Percentiles rank a stretch among this genome's conserved stretches.
Conservation (phyloP, 1,140 invertebrate species). For the Sitobion miscanthi region DNA sequence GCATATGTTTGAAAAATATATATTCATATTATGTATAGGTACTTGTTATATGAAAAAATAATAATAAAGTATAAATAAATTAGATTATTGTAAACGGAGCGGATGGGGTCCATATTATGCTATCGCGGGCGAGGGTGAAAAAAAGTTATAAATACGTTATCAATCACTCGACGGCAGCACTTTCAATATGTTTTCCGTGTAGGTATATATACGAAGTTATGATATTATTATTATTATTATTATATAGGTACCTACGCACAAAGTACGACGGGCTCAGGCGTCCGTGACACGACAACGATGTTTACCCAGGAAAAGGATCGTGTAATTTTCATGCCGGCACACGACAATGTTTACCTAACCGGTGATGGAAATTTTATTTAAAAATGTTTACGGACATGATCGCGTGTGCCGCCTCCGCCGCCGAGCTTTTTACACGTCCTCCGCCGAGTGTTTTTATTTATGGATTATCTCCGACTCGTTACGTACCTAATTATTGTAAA, state of each 20-base stretch:
- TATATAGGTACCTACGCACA: not conserved
- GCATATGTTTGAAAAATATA: too few species aligned
- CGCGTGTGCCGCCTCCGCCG: not conserved
- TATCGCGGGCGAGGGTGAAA: not conserved
- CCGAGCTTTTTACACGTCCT: not conserved
- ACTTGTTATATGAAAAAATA: not conserved
- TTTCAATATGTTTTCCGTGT: not conserved
- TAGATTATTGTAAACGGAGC: not conserved
- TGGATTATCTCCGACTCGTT: not conserved
- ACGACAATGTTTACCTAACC: not conserved
- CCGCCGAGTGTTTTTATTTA: not conserved
- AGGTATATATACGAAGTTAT: not conserved
- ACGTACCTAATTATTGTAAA: not conserved
- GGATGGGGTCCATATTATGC: not conserved
- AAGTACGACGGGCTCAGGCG: not conserved
- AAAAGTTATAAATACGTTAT: constrained; percentile 27
- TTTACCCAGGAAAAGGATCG: not conserved
- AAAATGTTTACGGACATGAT: not conserved
- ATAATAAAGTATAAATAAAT: not conserved
- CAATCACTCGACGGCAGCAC: not conserved
- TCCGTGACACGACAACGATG: not conserved
- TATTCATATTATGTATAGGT: too few species aligned
- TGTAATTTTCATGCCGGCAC: constrained; percentile 12
- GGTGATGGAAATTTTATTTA: constrained; percentile 22
- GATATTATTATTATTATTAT: constrained; percentile 25